Evolutionary conservation across 1,140 invertebrate species (phyloP).

Genomic region (Eulimnadia texana): DNA sequence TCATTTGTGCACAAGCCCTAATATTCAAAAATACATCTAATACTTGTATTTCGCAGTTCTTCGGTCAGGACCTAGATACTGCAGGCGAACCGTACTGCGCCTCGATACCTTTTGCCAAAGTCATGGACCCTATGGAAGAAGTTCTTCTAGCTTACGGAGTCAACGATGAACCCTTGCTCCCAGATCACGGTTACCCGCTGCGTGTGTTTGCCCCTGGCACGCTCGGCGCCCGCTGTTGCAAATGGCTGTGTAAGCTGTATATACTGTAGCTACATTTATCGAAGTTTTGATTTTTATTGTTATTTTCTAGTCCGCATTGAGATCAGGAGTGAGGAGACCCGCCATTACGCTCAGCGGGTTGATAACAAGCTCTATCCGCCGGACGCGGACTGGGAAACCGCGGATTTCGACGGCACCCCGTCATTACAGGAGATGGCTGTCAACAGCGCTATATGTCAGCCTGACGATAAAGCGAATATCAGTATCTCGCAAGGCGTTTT

Average conservation of each 20-base stretch:
- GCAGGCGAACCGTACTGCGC: constrained; percentile 37
- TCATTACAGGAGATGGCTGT: background rate
- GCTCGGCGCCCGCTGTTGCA: constrained; percentile 66
- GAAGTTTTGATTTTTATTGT: background rate
- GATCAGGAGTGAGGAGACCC: background rate
- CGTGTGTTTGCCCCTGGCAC: constrained; percentile 43
- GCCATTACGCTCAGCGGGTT: background rate
- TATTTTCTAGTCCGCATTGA: background rate
- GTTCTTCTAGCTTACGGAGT: constrained; percentile 47
- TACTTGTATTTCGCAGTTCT: too few species aligned
- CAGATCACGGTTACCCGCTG: constrained; percentile 44
- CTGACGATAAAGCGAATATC: background rate
- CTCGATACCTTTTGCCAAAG: constrained; percentile 42
- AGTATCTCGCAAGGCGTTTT: background rate
- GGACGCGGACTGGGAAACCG: constrained; percentile 1
- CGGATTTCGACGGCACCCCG: constrained; percentile 3
- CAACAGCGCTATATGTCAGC: constrained; percentile 4
- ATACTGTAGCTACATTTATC: background rate
- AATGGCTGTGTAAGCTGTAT: constrained; percentile 50
- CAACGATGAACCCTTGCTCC: constrained; percentile 41
- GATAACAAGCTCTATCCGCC: constrained; percentile 13
- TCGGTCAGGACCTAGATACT: constrained; percentile 36
- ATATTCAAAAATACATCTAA: too few species aligned
- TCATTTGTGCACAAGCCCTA: too few species aligned
- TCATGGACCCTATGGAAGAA: constrained; percentile 34